phyloP scores from a whole-genome alignment of 2,888 invertebrate genomes.

The Rotaria socialis region DNA sequence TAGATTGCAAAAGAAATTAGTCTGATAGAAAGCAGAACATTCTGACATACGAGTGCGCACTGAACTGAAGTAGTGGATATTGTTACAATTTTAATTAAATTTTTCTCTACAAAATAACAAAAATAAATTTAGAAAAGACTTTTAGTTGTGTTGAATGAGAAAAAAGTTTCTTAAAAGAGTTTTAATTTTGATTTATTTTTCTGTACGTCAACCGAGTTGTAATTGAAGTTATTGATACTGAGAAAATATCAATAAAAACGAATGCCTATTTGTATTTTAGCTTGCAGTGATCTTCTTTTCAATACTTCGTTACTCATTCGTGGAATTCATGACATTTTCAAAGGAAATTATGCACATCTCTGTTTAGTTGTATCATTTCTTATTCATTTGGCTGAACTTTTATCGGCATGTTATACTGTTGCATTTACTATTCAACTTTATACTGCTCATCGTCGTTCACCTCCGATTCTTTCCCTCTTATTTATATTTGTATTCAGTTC shows the following conservation, averaged over 20 bases:
- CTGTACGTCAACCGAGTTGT: too few relatives aligned
- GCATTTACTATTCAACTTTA: neutral
- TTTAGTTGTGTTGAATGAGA: too few relatives aligned
- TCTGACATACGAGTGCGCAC: too few relatives aligned
- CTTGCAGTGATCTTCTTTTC: neutral
- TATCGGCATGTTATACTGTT: neutral
- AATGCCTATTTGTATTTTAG: neutral
- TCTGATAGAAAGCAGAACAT: too few relatives aligned
- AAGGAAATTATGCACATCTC: neutral
- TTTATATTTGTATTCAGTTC: neutral
- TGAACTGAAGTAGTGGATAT: too few relatives aligned
- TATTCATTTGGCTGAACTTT: neutral
- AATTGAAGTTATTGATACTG: too few relatives aligned
- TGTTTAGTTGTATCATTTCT: neutral
- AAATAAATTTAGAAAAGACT: too few relatives aligned
- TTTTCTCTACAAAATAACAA: too few relatives aligned
- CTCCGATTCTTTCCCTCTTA: neutral
- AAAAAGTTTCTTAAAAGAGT: too few relatives aligned
- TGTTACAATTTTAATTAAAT: too few relatives aligned
- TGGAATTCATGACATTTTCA: neutral
- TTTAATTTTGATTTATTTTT: too few relatives aligned
- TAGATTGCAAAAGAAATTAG: too few relatives aligned
- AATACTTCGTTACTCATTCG: neutral
- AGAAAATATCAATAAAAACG: neutral
- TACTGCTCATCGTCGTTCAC: neutral